phyloP scores from a whole-genome alignment of 2,888 invertebrate species.

The Erannis defoliaria region DNA sequence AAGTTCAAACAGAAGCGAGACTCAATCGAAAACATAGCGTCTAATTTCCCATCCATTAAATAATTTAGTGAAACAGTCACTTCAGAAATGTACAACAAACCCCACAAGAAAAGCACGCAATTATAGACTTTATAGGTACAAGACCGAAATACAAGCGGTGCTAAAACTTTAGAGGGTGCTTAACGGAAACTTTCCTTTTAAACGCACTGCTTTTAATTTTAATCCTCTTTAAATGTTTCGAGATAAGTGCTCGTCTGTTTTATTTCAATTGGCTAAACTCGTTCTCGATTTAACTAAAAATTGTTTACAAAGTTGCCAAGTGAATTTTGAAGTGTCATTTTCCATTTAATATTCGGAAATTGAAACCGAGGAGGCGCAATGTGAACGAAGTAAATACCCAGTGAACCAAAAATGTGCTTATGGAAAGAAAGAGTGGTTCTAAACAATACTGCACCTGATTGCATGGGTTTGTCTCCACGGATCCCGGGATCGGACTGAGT shows the following conservation, averaged over 20 bases:
- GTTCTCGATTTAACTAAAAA: slow-evolving; percentile 18
- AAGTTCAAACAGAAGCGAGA: not conserved
- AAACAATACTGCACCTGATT: too few species aligned
- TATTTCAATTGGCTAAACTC: slow-evolving; percentile 27
- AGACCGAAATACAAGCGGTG: slow-evolving; percentile 22
- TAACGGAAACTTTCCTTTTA: slow-evolving; percentile 33
- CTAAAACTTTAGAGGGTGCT: slow-evolving; percentile 34
- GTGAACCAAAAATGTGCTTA: too few species aligned
- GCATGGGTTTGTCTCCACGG: too few species aligned
- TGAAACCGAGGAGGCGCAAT: not conserved
- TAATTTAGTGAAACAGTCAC: not conserved
- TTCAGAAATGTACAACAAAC: slow-evolving; percentile 15
- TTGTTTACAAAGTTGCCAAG: slow-evolving; percentile 9
- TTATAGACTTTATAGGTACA: slow-evolving; percentile 22
- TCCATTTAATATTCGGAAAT: not conserved
- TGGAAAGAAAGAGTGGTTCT: too few species aligned
- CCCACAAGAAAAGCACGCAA: slow-evolving; percentile 10
- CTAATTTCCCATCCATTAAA: slow-evolving; percentile 2
- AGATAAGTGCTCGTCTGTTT: slow-evolving; percentile 28
- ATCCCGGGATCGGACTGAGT: too few species aligned
- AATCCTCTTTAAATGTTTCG: slow-evolving; percentile 32
- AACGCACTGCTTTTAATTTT: slow-evolving; percentile 37
- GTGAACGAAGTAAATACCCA: not conserved
- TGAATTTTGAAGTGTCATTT: slow-evolving; percentile 12
- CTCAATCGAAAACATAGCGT: not conserved